A percentile compares a stretch with the other conserved stretches of the same genome.
Conservation (phyloP, 2,113 vertebrate genomes). For the Nannospalax galili region DNA sequence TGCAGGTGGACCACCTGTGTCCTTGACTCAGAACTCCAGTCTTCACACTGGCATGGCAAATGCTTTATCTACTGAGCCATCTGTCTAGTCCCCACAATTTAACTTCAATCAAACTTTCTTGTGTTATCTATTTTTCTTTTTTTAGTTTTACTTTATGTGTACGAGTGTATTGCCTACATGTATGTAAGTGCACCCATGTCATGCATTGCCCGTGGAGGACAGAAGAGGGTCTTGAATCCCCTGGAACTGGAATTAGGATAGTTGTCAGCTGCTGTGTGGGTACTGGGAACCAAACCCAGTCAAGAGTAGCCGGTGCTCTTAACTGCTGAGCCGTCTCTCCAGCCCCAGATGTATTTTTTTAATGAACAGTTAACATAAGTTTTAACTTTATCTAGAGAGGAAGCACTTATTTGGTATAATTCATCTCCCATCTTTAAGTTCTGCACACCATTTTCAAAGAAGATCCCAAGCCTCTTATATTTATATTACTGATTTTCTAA, state of each 20-base stretch:
- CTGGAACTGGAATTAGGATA: too few relatives aligned
- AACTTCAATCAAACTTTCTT: not conserved
- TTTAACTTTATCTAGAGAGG: not conserved
- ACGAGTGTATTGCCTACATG: too few relatives aligned
- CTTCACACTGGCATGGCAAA: not conserved
- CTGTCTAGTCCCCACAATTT: not conserved
- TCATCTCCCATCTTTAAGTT: not conserved
- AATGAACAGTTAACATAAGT: not conserved
- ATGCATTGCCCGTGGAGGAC: too few relatives aligned
- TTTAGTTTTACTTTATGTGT: not conserved
- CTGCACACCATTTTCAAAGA: conserved; percentile 16
- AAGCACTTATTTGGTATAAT: not conserved
- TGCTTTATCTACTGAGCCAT: not conserved
- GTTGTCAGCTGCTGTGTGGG: too few relatives aligned
- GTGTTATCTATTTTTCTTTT: not conserved
- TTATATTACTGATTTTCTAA: conserved; percentile 14
- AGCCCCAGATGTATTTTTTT: too few relatives aligned
- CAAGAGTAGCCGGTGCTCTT: too few relatives aligned
- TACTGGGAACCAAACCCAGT: too few relatives aligned
- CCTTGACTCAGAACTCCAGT: too few relatives aligned
- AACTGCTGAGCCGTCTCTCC: not conserved
- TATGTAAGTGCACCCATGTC: too few relatives aligned
- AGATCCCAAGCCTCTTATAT: conserved; percentile 16
- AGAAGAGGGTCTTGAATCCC: too few relatives aligned
- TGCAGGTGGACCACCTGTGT: too few relatives aligned